Evolutionary conservation across 2,888 invertebrate genomes (phyloP), one percentile per base, ranked within the genome.

Genomic region (Chrysomela aeneicollis): DNA sequence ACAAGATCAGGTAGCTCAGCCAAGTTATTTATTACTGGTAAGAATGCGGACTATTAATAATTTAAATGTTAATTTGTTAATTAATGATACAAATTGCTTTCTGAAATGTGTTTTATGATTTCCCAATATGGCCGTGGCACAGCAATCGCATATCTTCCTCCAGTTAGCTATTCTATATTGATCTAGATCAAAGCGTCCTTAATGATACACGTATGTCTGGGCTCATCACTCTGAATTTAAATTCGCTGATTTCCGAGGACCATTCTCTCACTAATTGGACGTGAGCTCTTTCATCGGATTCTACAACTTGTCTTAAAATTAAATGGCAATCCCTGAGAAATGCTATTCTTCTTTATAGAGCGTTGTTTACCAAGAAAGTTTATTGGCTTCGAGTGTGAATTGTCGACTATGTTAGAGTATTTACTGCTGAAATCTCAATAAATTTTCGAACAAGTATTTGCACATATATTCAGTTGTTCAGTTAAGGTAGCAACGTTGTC

Each of bases 21-120:
- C 72, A 67, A 69, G 75, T 79, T 78, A 81, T 81, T 81, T 81
- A 81, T 81, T 64, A 69, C 76, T 59, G 64, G 65, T 67, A 74
- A 77, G 81, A 80, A 81, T 81, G 80, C 76, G 67, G 78, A 74
- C 79, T 79, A 81, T 82, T 82, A 81, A 83, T 83, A 83, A 83
- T 83, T 83, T 82, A 83, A 82, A 83, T 83, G 83, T 82, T 82
- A 83, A 83, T 83, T 83, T 81, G 80, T 83, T 82, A 83, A 83
- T 83, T 83, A 83, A 83, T 83, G 82, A 79, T 82, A 83, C 83
- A 83, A 83, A 83, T 83, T 83, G 81, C 80, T 81, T 81, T 82
- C 79, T 79, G 74, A 78, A 79, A 81, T 79, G 80, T 81, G 79
- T 81, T 81, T 81, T 81, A 81, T 78, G 76, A 75, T 76, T 76